Base-by-base conservation (phyloP, 2,888 invertebrate species). In the Mythimna lalbum region DNA sequence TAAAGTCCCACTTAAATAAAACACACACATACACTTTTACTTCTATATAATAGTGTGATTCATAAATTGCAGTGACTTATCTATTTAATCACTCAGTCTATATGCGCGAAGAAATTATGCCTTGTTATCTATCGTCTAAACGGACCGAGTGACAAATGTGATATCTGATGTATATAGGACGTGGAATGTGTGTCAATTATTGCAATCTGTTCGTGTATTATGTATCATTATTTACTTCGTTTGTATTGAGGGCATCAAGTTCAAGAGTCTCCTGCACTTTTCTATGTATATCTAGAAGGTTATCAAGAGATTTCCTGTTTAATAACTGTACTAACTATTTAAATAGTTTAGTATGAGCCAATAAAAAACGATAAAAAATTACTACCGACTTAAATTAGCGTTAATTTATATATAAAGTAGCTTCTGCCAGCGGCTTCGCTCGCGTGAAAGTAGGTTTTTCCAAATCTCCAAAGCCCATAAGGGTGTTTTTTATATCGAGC, bases 151-250 rank as follows among this genome's bases (percentile, higher is more conserved):
- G 74, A 78, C 75, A 80, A 71, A 69, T 55, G 64, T 60, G 69
- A 71, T 83, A 85, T 23, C 61, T 61, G 27, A 62, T 36, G 60
- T 63, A 79, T 75, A 56, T 78, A 76, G 83, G 76, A 63, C 80
- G 82, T 81, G 83, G 80, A 80, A 87, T 83, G 57, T 81, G 76
- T 87, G 87, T 85, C 84, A 87, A 10, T 63, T 75, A 10, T 63
- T 75, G 72, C 62, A 65, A 76, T 73, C 63, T 67, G 52, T 77
- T 1, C 12, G 21, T 21, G 14, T 33, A n/a, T 36, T 21, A 14
- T 61, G n/a, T 62, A 23, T 59, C 33, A 60, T 55, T 63, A 76
- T 55, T 69, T 71, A 49, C 76, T 75, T 60, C 19, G 61, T 71
- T 61, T 43, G 52, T 69, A 70, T 43, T 56, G 64, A 55, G 72